Evolutionary conservation across 2,888 invertebrate species (phyloP).

Genomic region (Eupithecia insigniata): DNA sequence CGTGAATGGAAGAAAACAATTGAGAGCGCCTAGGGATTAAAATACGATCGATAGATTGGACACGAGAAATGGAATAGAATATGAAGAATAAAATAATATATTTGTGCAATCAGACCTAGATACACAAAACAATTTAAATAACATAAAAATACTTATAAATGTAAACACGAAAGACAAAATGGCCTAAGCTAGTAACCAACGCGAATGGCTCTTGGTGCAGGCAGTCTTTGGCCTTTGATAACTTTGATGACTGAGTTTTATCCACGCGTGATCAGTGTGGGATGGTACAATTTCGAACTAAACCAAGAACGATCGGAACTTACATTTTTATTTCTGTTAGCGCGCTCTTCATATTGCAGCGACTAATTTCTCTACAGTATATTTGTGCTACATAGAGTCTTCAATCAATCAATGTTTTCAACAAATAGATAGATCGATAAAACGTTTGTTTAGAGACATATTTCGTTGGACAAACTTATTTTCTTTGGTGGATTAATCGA

Average conservation of each 20-base stretch:
- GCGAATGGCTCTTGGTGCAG: not conserved
- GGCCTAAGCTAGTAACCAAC: too few relatives aligned
- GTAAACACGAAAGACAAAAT: too few relatives aligned
- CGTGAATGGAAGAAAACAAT: constrained; percentile 41
- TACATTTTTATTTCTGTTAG: not conserved
- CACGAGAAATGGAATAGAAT: too few relatives aligned
- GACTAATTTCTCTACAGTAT: too few relatives aligned
- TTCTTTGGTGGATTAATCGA: not conserved
- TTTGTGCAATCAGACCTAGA: too few relatives aligned
- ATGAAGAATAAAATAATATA: too few relatives aligned
- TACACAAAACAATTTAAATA: too few relatives aligned
- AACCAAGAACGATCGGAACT: not conserved
- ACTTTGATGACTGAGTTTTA: not conserved
- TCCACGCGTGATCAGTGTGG: not conserved
- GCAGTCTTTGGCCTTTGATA: not conserved
- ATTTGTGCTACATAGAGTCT: too few relatives aligned
- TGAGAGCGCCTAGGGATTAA: constrained; percentile 3
- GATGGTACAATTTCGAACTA: not conserved
- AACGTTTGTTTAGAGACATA: not conserved
- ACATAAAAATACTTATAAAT: too few relatives aligned
- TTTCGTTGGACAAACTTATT: not conserved
- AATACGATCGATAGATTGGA: not conserved
- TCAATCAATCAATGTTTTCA: too few relatives aligned
- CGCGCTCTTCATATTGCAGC: not conserved
- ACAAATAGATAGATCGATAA: too few relatives aligned